Evolutionary conservation across 2,797 vertebrate species (phyloP).

Genomic region (Syncerus caffer): DNA sequence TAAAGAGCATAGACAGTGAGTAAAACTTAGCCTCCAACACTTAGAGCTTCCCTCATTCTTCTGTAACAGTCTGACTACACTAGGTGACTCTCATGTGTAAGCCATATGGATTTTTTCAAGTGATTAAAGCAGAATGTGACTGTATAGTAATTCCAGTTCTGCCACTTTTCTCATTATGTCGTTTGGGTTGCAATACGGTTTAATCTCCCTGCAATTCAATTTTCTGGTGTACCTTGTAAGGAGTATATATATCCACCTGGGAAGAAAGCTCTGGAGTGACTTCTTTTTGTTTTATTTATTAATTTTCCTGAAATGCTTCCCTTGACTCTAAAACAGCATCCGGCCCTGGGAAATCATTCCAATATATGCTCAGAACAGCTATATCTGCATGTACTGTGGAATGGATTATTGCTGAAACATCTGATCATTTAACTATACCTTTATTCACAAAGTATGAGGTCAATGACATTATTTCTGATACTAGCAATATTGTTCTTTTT

Average conservation of each 20-base stretch:
- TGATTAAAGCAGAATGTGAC: slow-evolving; percentile 35
- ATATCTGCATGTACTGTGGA: neutral
- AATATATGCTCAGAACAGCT: neutral
- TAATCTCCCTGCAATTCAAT: slow-evolving; percentile 11
- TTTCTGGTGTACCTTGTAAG: neutral
- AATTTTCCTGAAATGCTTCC: slow-evolving; percentile 7
- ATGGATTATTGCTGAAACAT: neutral
- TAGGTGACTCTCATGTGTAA: neutral
- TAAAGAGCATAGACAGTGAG: neutral
- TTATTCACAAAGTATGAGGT: neutral
- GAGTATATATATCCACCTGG: neutral
- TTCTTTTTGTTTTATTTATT: slow-evolving; percentile 40
- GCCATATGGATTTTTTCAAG: neutral
- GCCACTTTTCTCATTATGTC: slow-evolving; percentile 6
- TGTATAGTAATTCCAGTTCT: neutral
- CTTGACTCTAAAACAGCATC: neutral
- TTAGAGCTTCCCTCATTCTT: neutral
- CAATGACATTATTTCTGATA: neutral
- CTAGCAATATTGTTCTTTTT: neutral
- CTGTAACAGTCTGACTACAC: neutral
- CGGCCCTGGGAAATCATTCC: neutral
- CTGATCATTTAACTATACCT: neutral
- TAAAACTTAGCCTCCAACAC: neutral
- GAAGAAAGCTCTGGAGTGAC: neutral
- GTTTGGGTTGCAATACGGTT: neutral